Evolutionary conservation across 1,140 invertebrate species (phyloP).

Genomic region (Drosophila punjabiensis): DNA sequence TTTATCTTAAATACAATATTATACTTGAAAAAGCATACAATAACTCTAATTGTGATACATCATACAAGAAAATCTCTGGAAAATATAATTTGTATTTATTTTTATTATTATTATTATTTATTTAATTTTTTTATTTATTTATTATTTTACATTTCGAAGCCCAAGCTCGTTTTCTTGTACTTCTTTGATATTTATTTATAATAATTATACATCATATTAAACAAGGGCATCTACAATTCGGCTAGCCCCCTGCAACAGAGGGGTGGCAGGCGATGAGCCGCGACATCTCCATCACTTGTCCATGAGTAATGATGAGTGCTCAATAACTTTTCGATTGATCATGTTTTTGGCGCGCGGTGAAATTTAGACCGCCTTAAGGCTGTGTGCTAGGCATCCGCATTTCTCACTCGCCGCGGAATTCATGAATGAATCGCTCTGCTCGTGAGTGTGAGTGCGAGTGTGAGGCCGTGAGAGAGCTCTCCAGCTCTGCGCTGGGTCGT

Average conservation of each 20-base stretch:
- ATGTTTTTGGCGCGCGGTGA: constrained; percentile 61
- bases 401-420: constrained; percentile 22
- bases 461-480: constrained; percentile 11
- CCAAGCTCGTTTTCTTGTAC: not conserved
- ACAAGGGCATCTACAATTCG: not conserved
- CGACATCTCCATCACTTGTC: constrained; percentile 38
- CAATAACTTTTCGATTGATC: constrained; percentile 71
- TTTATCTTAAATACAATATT: not conserved
- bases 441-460: constrained; percentile 2
- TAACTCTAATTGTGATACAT: too few species aligned
- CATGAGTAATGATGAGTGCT: constrained; percentile 68
- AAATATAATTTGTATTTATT: not conserved
- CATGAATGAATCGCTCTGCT: constrained; percentile 63
- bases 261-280: constrained; percentile 16
- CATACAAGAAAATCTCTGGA: not conserved
- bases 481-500: not conserved
- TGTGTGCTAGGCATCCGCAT: constrained; percentile 12
- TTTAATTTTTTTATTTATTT: not conserved
- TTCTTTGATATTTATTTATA: not conserved
- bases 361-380: constrained; percentile 51
- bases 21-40: too few species aligned
- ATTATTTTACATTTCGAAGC: not conserved
- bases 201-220: too few species aligned
- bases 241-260: accelerated
- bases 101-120: too few species aligned